Conservation (phyloP, 2,797 vertebrate genomes). For the Naso thynnoides region DNA sequence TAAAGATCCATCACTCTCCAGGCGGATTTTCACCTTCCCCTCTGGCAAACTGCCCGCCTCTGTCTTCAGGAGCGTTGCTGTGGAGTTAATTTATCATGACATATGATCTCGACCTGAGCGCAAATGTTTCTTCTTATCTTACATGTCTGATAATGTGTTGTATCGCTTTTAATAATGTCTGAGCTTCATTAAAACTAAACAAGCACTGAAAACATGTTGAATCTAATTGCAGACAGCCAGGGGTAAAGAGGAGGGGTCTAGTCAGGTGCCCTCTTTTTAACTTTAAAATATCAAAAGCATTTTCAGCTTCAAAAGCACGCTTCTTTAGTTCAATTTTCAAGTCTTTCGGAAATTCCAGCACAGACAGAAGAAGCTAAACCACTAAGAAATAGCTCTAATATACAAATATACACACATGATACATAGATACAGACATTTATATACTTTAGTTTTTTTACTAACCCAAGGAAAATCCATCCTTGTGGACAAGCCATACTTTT, state of each 20-base stretch:
- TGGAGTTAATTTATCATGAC: constrained; percentile 56
- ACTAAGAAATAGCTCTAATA: no score
- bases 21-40: constrained; percentile 94
- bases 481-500: constrained; percentile 98
- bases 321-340: constrained; percentile 16
- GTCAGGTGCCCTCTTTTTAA: constrained; percentile 22
- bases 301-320: constrained; percentile 20
- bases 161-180: constrained; percentile 47
- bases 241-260: constrained; percentile 20
- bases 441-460: constrained; percentile 63
- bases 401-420: background rate
- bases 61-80: constrained; percentile 90
- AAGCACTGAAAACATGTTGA: constrained; percentile 27
- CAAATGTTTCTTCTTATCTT: constrained; percentile 38
- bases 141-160: constrained; percentile 39
- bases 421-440: constrained; percentile 2
- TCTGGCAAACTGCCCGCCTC: constrained; percentile 89
- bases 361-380: background rate
- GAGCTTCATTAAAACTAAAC: constrained; percentile 48
- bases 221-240: constrained; percentile 25
- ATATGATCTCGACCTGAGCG: constrained; percentile 48
- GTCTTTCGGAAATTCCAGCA: constrained; percentile 2
- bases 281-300: constrained; percentile 29
- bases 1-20: constrained; percentile 93
- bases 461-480: constrained; percentile 97